Evolutionary conservation across 2,888 invertebrate species (phyloP), one percentile per base, ranked within the genome.

Genomic region (Megastigmus dorsalis): DNA sequence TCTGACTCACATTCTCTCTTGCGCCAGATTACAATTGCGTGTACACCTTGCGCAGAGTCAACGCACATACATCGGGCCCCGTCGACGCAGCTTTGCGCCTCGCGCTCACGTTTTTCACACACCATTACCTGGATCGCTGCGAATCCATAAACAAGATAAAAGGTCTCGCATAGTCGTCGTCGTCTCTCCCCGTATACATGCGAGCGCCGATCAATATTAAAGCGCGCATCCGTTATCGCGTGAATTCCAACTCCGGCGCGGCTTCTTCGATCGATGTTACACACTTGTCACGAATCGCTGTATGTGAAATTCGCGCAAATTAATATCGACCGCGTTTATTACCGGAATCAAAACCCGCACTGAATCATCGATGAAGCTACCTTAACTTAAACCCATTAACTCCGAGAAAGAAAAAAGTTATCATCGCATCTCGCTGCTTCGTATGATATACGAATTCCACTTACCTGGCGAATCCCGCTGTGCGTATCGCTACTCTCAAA

Each of bases 201-300:
- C n/a, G n/a, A n/a, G n/a, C n/a, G n/a, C n/a, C n/a, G 41, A 69
- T 60, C 68, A 48, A 69, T 69, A 52, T 60, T 28, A 30, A 33
- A 55, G 28, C 7, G 26, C 30, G 18, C 36, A 23, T 38, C 23
- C 20, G 50, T 30, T 59, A 59, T 68, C 57, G 57, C n/a, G n/a
- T n/a, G n/a, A n/a, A n/a, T n/a, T n/a, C n/a, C n/a, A n/a, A n/a
- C n/a, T n/a, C n/a, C n/a, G n/a, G n/a, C n/a, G n/a, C n/a, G n/a
- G n/a, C n/a, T n/a, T n/a, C n/a, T n/a, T n/a, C n/a, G n/a, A n/a
- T n/a, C n/a, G n/a, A n/a, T n/a, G n/a, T n/a, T n/a, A n/a, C n/a
- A n/a, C n/a, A n/a, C n/a, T n/a, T n/a, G n/a, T n/a, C n/a, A n/a
- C n/a, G n/a, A n/a, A n/a, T n/a, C n/a, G n/a, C n/a, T n/a, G n/a